A percentile compares a stretch with the other conserved stretches of the same genome.
Conservation (phyloP, 2,888 invertebrate species). For the Drosophila pseudotalamancana region DNA sequence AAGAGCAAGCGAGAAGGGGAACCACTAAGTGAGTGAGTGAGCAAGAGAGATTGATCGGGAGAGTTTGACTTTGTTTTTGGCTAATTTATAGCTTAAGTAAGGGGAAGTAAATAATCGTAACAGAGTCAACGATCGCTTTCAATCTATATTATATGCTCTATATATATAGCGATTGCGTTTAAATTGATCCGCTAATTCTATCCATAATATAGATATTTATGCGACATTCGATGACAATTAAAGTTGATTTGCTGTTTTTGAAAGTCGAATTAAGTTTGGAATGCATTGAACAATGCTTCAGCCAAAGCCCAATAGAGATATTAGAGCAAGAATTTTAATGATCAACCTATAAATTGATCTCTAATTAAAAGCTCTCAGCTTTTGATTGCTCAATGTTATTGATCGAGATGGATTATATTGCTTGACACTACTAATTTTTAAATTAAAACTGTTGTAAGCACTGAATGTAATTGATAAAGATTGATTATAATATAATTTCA, state of each 20-base stretch:
- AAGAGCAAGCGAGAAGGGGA: conserved; percentile 7
- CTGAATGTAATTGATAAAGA: no score
- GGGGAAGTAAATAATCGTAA: conserved; percentile 22
- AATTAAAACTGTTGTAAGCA: no score
- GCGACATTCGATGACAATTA: conserved; percentile 17
- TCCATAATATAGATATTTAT: conserved; percentile 1
- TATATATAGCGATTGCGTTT: conserved; percentile 28
- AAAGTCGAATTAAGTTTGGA: background rate
- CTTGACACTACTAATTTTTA: no score
- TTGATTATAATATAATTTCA: no score
- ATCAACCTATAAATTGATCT: background rate
- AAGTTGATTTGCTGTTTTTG: conserved; percentile 24
- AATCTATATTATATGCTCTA: no score
- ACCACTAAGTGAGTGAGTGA: background rate
- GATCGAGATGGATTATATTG: no score
- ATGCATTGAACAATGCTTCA: conserved; percentile 7
- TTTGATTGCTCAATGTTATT: background rate
- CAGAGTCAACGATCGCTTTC: conserved; percentile 49
- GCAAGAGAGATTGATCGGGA: no score
- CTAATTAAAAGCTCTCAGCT: no score
- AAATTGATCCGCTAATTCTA: conserved; percentile 19
- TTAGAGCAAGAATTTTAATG: conserved; percentile 23
- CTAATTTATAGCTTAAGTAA: conserved; percentile 51
- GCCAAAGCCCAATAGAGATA: conserved; percentile 25
- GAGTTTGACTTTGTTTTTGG: conserved; percentile 16